phyloP scores from a whole-genome alignment of 2,888 invertebrate genomes.

The Lacanobia wlatinum region DNA sequence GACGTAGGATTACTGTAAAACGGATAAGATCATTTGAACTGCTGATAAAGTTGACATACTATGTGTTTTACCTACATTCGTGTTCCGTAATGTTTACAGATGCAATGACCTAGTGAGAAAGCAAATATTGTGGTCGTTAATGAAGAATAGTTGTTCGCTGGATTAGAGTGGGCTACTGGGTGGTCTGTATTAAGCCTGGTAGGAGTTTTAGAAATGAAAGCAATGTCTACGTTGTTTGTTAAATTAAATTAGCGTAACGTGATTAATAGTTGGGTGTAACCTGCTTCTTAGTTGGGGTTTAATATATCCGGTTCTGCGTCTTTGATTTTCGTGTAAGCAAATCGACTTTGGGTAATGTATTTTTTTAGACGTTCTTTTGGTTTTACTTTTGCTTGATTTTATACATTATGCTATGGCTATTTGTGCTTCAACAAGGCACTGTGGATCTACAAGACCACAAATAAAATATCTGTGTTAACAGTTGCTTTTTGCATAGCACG shows the following conservation, averaged over 20 bases:
- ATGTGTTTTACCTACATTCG: slow-evolving; percentile 57
- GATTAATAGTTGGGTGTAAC: slow-evolving; percentile 41
- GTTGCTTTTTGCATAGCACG: too few relatives aligned
- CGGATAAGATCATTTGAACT: slow-evolving; percentile 46
- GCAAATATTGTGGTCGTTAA: slow-evolving; percentile 47
- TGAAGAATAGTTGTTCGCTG: slow-evolving; percentile 21
- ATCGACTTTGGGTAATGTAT: background rate
- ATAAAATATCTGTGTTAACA: too few relatives aligned
- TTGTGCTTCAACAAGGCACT: background rate
- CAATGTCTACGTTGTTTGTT: slow-evolving; percentile 10
- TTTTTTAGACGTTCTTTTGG: background rate
- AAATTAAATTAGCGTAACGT: slow-evolving; percentile 36
- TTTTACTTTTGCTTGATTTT: background rate
- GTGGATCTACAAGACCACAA: background rate
- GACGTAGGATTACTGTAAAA: slow-evolving; percentile 43
- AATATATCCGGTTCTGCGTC: slow-evolving; percentile 1
- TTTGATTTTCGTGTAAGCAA: background rate
- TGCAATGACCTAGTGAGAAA: slow-evolving; percentile 48
- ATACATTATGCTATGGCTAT: background rate
- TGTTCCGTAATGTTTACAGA: slow-evolving; percentile 59
- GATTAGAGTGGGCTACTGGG: slow-evolving; percentile 19
- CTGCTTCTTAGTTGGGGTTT: slow-evolving; percentile 3
- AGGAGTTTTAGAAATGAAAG: slow-evolving; percentile 15
- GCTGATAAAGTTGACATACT: slow-evolving; percentile 47
- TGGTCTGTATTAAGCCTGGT: slow-evolving; percentile 25